Percentiles rank a stretch among this genome's conserved stretches.
phyloP scores from a whole-genome alignment of 2,113 vertebrate species.

The Columba livia region DNA sequence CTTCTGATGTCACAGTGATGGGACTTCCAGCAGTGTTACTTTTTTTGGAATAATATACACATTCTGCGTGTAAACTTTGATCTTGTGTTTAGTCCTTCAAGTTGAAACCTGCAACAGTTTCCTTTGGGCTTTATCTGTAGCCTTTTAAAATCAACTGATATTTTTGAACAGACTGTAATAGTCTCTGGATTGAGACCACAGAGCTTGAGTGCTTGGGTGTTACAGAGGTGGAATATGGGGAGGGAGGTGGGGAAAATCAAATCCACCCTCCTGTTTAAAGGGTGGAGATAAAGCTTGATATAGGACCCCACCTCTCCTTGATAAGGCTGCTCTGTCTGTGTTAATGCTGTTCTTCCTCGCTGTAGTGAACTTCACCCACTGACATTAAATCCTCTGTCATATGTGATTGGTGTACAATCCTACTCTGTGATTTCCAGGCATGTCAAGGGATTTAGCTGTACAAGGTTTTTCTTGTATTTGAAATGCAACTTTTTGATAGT shows the following conservation, averaged over 20 bases:
- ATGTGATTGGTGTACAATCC: conserved; percentile 28
- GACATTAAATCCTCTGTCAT: conserved; percentile 57
- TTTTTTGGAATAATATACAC: neutral
- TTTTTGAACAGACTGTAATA: neutral
- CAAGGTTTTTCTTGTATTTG: conserved; percentile 46
- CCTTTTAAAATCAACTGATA: neutral
- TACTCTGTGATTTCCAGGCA: conserved; percentile 46
- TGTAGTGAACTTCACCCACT: conserved; percentile 33
- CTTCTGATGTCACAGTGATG: neutral
- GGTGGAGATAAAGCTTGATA: conserved; percentile 43
- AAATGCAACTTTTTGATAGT: conserved; percentile 55
- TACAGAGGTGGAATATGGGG: neutral
- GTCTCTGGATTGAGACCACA: neutral
- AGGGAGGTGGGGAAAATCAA: conserved; percentile 23
- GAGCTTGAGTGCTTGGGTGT: neutral
- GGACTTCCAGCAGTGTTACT: neutral
- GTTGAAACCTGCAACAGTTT: neutral
- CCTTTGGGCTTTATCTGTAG: neutral
- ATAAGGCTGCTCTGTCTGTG: conserved; percentile 36
- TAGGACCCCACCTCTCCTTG: neutral
- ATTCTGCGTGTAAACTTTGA: conserved; percentile 19
- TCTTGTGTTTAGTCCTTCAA: neutral
- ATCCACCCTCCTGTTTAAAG: conserved; percentile 12
- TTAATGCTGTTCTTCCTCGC: conserved; percentile 8
- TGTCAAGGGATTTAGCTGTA: conserved; percentile 57